These are phyloP conservation scores for Mionectes macconnelli DNA, from an alignment of 2,113 vertebrate genomes.

Conservation along the genomic window DNA sequence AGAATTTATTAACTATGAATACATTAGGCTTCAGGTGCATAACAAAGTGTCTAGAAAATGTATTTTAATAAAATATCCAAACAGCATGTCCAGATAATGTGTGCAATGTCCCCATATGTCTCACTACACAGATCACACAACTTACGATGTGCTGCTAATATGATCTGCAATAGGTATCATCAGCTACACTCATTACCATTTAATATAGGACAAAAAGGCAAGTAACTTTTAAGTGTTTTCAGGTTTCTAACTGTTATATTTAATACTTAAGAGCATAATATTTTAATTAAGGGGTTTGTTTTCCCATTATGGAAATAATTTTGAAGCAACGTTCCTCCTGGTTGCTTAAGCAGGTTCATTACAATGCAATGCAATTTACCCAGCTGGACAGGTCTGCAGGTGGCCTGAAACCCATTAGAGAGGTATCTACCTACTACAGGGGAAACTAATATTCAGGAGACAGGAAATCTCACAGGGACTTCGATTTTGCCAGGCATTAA, in stretches of 20 bases:
- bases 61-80: constrained; percentile 43
- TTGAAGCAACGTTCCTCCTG: constrained; percentile 12
- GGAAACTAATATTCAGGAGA: constrained; percentile 66
- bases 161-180: neutral
- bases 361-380: constrained; percentile 48
- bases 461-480: constrained; percentile 62
- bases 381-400: constrained; percentile 69
- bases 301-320: constrained; percentile 33
- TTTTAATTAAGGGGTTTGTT: constrained; percentile 13
- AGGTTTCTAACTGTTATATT: neutral
- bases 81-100: constrained; percentile 36
- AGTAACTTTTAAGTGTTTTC: neutral
- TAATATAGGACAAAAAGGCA: neutral
- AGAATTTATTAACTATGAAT: constrained; percentile 62
- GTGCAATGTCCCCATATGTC: constrained; percentile 27
- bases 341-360: constrained; percentile 54
- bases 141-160: neutral
- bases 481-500: constrained; percentile 64
- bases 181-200: neutral
- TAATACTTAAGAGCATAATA: constrained; percentile 32
- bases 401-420: constrained; percentile 66
- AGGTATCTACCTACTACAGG: constrained; percentile 55
- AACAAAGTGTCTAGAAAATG: neutral
- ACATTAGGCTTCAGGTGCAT: constrained; percentile 28
- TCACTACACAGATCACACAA: constrained; percentile 4